phyloP scores from a whole-genome alignment of 2,113 vertebrate genomes.

The Xyrauchen texanus region DNA sequence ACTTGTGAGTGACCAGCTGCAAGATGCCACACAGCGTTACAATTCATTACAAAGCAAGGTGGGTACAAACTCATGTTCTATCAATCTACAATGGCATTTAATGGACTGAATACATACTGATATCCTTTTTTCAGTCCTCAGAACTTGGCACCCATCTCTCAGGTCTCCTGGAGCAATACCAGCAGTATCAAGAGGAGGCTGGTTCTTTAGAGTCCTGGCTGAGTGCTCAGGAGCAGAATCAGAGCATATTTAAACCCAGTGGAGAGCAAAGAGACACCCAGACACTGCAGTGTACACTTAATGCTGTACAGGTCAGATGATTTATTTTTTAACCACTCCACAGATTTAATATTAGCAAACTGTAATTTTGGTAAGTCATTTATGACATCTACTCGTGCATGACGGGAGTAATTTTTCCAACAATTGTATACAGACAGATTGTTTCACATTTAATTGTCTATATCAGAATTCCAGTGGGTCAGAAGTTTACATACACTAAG shows the following conservation, averaged over 20 bases:
- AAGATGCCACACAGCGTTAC: slow-evolving; percentile 85
- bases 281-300: slow-evolving; percentile 81
- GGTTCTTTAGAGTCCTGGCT: slow-evolving; percentile 85
- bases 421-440: too few relatives aligned
- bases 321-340: neutral
- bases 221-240: slow-evolving; percentile 78
- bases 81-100: neutral
- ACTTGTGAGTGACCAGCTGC: slow-evolving; percentile 83
- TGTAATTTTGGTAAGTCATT: too few relatives aligned
- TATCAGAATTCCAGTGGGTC: too few relatives aligned
- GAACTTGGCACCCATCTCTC: slow-evolving; percentile 84
- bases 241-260: slow-evolving; percentile 72
- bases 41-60: slow-evolving; percentile 86
- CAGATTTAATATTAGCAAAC: too few relatives aligned
- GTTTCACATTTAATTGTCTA: too few relatives aligned
- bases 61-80: neutral
- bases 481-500: too few relatives aligned
- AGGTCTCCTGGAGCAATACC: slow-evolving; percentile 83
- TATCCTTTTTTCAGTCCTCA: slow-evolving; percentile 75
- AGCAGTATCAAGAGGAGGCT: slow-evolving; percentile 88
- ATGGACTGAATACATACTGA: neutral
- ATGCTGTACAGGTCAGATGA: slow-evolving; percentile 80
- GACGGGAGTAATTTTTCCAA: too few relatives aligned
- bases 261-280: slow-evolving; percentile 79
- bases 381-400: too few relatives aligned